phyloP scores from a whole-genome alignment of 2,888 invertebrate species.

The Nudaria mundana region DNA sequence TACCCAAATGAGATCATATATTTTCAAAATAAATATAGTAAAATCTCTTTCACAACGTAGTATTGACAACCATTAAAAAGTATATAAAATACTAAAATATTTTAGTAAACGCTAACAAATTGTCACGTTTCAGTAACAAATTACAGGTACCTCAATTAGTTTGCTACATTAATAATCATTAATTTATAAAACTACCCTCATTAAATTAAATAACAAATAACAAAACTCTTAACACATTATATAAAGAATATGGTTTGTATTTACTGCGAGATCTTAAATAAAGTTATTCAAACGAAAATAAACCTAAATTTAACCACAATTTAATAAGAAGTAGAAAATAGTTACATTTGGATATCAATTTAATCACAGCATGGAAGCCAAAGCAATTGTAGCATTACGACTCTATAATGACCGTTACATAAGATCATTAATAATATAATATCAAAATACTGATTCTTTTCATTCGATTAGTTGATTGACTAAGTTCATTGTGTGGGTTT shows the following conservation, averaged over 20 bases:
- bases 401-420: slow-evolving; percentile 32
- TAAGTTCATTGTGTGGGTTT: slow-evolving; percentile 74
- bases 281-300: slow-evolving; percentile 20
- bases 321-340: slow-evolving; percentile 30
- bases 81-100: slow-evolving; percentile 47
- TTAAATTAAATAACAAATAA: slow-evolving; percentile 21
- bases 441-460: slow-evolving; percentile 48
- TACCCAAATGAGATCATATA: slow-evolving; percentile 53
- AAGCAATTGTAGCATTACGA: slow-evolving; percentile 65
- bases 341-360: slow-evolving; percentile 35
- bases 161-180: slow-evolving; percentile 12
- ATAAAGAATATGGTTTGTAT: slow-evolving; percentile 13
- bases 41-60: slow-evolving; percentile 25
- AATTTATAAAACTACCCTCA: slow-evolving; percentile 13
- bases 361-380: slow-evolving; percentile 69
- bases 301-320: slow-evolving; percentile 32
- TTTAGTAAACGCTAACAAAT: slow-evolving; percentile 36
- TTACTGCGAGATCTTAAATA: slow-evolving; percentile 18
- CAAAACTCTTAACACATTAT: slow-evolving; percentile 23
- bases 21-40: slow-evolving; percentile 23
- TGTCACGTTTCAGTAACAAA: slow-evolving; percentile 18
- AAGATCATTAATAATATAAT: slow-evolving; percentile 36
- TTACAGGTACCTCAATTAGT: slow-evolving; percentile 31
- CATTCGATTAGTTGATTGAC: slow-evolving; percentile 54
- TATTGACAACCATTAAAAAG: slow-evolving; percentile 43